These are phyloP conservation scores for Platycheirus albimanus DNA, from an alignment of 2,888 invertebrate species.

Conservation along the genomic window DNA sequence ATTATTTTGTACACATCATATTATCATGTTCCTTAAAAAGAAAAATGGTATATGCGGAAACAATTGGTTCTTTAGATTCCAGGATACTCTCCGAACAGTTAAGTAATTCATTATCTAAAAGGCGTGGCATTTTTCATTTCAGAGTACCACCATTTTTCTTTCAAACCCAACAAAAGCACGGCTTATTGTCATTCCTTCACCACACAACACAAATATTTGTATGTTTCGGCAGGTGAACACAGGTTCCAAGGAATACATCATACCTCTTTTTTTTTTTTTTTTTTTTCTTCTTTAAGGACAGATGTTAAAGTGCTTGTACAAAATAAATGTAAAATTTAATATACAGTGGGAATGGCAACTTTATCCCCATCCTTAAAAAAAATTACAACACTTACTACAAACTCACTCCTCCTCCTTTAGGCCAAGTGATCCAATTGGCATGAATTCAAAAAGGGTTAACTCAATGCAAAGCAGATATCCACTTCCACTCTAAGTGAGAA, in stretches of 20 bases:
- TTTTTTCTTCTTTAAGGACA: conserved; percentile 42
- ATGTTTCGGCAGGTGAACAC: conserved; percentile 35
- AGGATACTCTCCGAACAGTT: too few relatives aligned
- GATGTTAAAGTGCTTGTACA: conserved; percentile 56
- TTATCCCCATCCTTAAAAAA: conserved; percentile 45
- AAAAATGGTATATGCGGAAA: too few relatives aligned
- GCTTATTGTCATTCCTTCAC: background rate
- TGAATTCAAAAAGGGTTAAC: conserved; percentile 69
- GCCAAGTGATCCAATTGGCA: conserved; percentile 72
- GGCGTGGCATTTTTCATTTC: conserved; percentile 25
- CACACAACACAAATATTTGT: background rate
- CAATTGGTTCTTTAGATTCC: too few relatives aligned
- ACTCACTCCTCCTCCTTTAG: conserved; percentile 31
- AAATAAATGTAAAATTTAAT: conserved; percentile 10
- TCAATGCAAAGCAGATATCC: conserved; percentile 63
- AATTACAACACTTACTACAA: conserved; percentile 10
- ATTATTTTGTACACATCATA: too few relatives aligned
- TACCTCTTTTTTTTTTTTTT: conserved; percentile 23
- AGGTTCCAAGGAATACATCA: conserved; percentile 3
- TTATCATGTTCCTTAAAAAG: too few relatives aligned
- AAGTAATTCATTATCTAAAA: background rate
- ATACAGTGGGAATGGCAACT: conserved; percentile 43
- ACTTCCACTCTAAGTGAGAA: conserved; percentile 57
- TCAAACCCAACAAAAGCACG: background rate
- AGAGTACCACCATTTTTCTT: conserved; percentile 17